Evolutionary conservation across 2,888 invertebrate genomes (phyloP), one percentile per base, ranked within the genome.

Genomic region (Apamea anceps): DNA sequence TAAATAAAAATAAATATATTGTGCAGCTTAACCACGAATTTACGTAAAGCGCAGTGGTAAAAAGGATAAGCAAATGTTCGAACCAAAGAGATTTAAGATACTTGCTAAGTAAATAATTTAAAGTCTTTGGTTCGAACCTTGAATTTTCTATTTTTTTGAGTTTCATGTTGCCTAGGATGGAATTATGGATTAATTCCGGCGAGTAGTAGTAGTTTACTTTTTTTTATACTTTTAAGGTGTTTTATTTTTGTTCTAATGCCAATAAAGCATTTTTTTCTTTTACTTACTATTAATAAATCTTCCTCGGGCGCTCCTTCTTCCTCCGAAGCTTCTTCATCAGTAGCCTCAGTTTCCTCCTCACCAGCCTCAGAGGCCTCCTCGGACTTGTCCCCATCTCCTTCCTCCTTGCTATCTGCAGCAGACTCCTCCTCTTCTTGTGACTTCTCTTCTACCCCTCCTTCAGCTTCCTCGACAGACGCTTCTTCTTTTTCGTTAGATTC

Each of bases 231-330:
- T 54, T 37, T 18, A 57, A n/a, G 4, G 12, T n/a, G 7, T 37
- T 54, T 57, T 51, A 3, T 37, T 37, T 54, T 37, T 37, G 15
- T 25, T 72, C 2, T 18, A 12, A 57, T 70, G 7, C 12, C 21
- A 68, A 48, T 48, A 48, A 68, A 48, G 3, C 21, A 18, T 51
- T 18, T 18, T 1, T 18, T 37, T 57, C 7, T 42, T 57, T 60
- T 42, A 91, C 95, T 93, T 94, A 98, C 98, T 95, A 97, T 96
- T 86, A 97, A 95, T 87, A 98, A 94, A 89, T 98, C 98, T 93
- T 98, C 98, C 93, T 98, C 97, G n/a, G 97, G 97, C 32, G 97
- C 96, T 82, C 97, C 97, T 86, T 96, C 96, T 86, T 95, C 96
- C 42, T 88, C 85, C 13, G 66, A 81, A 82, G 81, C 75, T 81